Percentiles rank a stretch among this genome's conserved stretches.
phyloP scores from a whole-genome alignment of 2,113 vertebrate genomes.

The Casuarius casuarius region DNA sequence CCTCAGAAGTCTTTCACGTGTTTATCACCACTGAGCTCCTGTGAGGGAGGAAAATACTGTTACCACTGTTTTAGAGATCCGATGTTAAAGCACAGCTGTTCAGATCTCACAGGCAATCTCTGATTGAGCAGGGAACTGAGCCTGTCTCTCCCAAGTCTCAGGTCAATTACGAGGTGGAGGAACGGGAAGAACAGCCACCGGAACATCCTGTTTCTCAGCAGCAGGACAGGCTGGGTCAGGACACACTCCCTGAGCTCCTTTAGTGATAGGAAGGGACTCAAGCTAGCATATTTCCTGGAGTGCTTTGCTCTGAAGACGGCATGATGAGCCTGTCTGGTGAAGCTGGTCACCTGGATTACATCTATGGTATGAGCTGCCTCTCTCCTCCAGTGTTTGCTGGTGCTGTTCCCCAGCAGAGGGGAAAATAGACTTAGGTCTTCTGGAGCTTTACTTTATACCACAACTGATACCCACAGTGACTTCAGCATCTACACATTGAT shows the following conservation, averaged over 20 bases:
- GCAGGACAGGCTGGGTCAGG: accelerated
- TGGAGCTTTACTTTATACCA: not conserved
- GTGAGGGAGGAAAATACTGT: not conserved
- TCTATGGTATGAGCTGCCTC: not conserved
- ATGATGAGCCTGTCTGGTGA: not conserved
- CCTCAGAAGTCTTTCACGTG: not conserved
- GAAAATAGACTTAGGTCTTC: not conserved
- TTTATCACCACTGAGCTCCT: not conserved
- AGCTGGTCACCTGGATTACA: not conserved
- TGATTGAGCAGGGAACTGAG: not conserved
- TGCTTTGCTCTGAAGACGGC: not conserved
- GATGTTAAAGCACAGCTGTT: not conserved
- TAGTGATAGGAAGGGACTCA: not conserved
- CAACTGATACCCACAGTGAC: not conserved
- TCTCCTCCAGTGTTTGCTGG: not conserved
- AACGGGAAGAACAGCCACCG: not conserved
- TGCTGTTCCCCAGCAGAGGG: not conserved
- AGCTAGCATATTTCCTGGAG: not conserved
- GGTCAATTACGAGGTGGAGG: accelerated
- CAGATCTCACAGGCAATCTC: accelerated
- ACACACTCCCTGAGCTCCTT: not conserved
- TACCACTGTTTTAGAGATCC: not conserved
- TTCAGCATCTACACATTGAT: not conserved
- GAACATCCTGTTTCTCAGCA: not conserved
- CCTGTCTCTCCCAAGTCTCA: not conserved